A percentile compares a stretch with the other conserved stretches of the same genome.
phyloP scores from a whole-genome alignment of 1,140 invertebrate species.

The Anoplolepis gracilipes region DNA sequence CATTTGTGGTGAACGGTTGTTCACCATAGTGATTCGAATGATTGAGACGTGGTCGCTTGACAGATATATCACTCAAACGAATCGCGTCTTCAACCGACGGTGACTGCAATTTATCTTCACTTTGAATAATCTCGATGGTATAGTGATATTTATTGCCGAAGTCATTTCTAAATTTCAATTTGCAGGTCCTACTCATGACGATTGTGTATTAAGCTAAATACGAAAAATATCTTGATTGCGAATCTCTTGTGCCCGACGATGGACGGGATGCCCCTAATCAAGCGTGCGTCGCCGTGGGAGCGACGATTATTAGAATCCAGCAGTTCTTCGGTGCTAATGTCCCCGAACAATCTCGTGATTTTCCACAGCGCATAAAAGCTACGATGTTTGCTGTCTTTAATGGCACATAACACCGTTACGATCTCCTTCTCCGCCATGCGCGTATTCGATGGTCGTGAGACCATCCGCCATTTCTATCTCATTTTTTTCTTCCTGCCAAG shows the following conservation, averaged over 20 bases:
- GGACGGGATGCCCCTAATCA: conserved; percentile 11
- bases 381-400: conserved; percentile 63
- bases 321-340: conserved; percentile 47
- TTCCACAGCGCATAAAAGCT: conserved; percentile 64
- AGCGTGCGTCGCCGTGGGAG: conserved; percentile 33
- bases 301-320: conserved; percentile 54
- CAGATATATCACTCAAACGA: neutral
- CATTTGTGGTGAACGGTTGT: neutral
- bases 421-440: conserved; percentile 25
- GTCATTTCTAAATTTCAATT: conserved; percentile 24
- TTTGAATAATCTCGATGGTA: neutral
- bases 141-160: neutral
- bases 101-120: conserved; percentile 5
- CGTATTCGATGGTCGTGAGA: conserved; percentile 50
- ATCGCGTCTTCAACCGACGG: neutral
- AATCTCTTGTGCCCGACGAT: neutral
- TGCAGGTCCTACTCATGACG: neutral
- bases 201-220: neutral
- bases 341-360: conserved; percentile 62
- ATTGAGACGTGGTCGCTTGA: conserved; percentile 35
- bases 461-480: conserved; percentile 41
- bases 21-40: neutral
- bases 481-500: neutral
- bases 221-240: neutral
- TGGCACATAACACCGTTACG: conserved; percentile 58